Evolutionary conservation across 2,113 vertebrate genomes (phyloP), one percentile per base, ranked within the genome.

Genomic region (Dipodomys stephensi): DNA sequence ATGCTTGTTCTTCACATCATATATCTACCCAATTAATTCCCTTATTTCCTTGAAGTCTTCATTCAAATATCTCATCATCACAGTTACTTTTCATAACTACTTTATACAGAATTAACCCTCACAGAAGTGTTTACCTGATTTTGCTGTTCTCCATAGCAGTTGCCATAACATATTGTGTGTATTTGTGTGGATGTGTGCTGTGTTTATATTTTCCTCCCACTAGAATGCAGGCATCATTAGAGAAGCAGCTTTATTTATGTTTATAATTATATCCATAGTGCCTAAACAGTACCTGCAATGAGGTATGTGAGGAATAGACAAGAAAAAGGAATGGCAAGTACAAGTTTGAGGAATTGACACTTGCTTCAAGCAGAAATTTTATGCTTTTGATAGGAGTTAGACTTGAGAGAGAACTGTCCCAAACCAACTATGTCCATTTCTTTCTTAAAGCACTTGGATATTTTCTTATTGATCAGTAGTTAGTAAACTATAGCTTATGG

Each of bases 11-110:
- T 30, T 28, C 32, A 9, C 6, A 57, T 8, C 19, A 81, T 60
- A 60, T 67, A 72, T 23, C 44, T 16, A 53, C 25, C 19, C 60
- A 32, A 71, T 69, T 89, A 10, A 68, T 72, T 62, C 19, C 27
- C n/a, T 94, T 53, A 83, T 87, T 83, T 90, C 67, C 62, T 92
- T 73, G 25, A 92, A 83, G 49, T 71, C 53, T 84, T 80, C 16
- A 71, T 84, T 80, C 16, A 71, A 71, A 39, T 71, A 22, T 83
- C 15, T 62, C 74, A 62, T 53, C 85, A 68, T 88, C 44, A 82
- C 27, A 90, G 46, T 53, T 25, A 88, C 49, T 85, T 84, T 83
- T 89, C 12, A 10, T 86, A 78, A 84, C 6, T 76, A 88, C 27
- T 78, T 85, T 32, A 86, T 62, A 73, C 44, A 87, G 79, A 85